Conservation (phyloP, 2,888 invertebrate species). For the Sepioteuthis lessoniana region DNA sequence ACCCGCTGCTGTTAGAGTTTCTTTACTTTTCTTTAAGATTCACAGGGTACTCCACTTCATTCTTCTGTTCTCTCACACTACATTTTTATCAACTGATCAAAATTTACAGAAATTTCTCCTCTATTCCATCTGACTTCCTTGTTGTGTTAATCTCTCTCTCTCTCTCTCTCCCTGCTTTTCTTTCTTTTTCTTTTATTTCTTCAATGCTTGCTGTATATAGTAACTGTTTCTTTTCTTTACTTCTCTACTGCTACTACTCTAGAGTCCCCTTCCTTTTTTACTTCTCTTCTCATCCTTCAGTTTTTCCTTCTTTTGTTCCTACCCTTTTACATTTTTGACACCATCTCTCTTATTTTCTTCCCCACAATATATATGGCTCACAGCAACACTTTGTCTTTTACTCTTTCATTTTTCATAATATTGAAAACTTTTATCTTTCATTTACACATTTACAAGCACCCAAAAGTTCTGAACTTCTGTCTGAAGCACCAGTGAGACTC, state of each 20-base stretch:
- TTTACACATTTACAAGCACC: not conserved
- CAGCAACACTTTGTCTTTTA: conserved; percentile 9
- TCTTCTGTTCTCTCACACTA: not conserved
- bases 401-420: not conserved
- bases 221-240: too few species aligned
- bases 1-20: not conserved
- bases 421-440: not conserved
- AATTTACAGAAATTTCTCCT: not conserved
- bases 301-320: too few species aligned
- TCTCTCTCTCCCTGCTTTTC: too few species aligned
- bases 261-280: too few species aligned
- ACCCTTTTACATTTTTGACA: too few species aligned
- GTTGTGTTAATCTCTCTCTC: too few species aligned
- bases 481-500: not conserved
- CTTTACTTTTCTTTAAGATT: not conserved
- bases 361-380: not conserved
- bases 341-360: too few species aligned
- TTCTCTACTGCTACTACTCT: too few species aligned
- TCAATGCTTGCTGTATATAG: too few species aligned
- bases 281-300: too few species aligned
- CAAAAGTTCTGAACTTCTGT: not conserved
- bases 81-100: not conserved
- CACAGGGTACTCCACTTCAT: not conserved
- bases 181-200: too few species aligned
- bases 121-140: not conserved